Base-by-base conservation (phyloP, 2,888 invertebrate species). In the Mystacides longicornis region DNA sequence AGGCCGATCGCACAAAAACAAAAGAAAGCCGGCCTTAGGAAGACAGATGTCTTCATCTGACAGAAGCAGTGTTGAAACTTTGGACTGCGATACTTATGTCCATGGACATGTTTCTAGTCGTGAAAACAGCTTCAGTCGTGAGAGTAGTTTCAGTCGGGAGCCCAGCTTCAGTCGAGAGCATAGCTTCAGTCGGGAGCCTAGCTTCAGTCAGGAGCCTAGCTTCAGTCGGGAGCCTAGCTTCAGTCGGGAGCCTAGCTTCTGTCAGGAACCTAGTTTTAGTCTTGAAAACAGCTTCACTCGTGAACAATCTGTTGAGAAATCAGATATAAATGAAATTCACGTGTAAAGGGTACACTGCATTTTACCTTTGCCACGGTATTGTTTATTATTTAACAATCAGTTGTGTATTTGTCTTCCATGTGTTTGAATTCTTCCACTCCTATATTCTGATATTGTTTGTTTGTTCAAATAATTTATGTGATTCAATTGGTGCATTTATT, bases 1-100 rank as follows among this genome's bases (percentile, higher is more conserved):
- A 74, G 81, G 81, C 75, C 81, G 81, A 75, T 79, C 80, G 75
- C 82, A 81, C 65, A 74, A 71, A 67, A 72, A 74, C 59, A 68
- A 74, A 62, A 74, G 71, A 64, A 68, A 72, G 56, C 64, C 71
- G 63, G 66, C 69, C 58, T 56, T 55, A 22, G 65, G 71, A 47
- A 73, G 72, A 57, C 69, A 71, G 43, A 67, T 70, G 42, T 64
- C 71, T 49, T 72, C 71, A 37, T 74, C 76, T 1, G 72, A 75
- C 57, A 76, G 76, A 60, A 76, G 76, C 65, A 75, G 75, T 65
- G 64, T 74, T 49, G 77, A 77, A 63, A 75, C 75, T 1, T 63
- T 75, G 57, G 74, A 75, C 49, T 73, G 69, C 57, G 63, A 66
- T 37, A 45, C 19, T 33, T 20, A 56, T 23, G 21, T 37, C 3